phyloP scores from a whole-genome alignment of 2,113 vertebrate genomes.

The human region GRCh38 chr1:170162001-170162500 shows the following conservation, averaged over 20 bases:
- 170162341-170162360: background rate
- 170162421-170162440: background rate
- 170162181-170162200: background rate
- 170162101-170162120: too few species aligned
- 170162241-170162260: background rate
- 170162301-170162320: background rate
- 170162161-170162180: background rate
- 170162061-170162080: too few species aligned
- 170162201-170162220: background rate
- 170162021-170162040: too few species aligned
- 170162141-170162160: background rate
- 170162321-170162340: background rate
- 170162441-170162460: too few species aligned
- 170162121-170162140: background rate
- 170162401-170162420: background rate
- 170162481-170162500: too few species aligned
- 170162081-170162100: too few species aligned
- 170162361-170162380: background rate
- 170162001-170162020: too few species aligned
- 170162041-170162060: too few species aligned
- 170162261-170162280: constrained; percentile 10
- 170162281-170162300: background rate
- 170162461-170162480: background rate
- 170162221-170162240: background rate
- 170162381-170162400: background rate